Base-by-base conservation (phyloP, 2,888 invertebrate genomes). In the Eremobia ochroleuca region DNA sequence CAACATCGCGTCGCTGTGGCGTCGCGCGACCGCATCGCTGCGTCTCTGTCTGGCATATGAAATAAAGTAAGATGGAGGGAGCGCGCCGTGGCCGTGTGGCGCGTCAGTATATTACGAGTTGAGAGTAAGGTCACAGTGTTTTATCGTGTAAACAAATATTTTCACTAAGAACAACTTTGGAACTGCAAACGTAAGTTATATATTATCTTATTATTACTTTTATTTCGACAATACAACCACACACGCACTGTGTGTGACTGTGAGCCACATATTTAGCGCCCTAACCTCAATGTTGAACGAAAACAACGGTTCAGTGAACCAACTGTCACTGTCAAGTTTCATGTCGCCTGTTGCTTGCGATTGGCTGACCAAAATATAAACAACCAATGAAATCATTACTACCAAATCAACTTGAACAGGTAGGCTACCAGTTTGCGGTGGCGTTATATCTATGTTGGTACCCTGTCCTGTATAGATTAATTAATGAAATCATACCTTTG, bases 71-170 rank as follows among this genome's bases (percentile, higher is more conserved):
- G 86, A 90, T 72, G 52, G 74, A 80, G 73, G 67, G 70, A 82
- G 43, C 73, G 85, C 77, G 67, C 85, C 83, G 89, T 87, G 87
- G 87, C 87, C 82, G 82, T 89, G 90, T 90, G 91, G 90, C 91
- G 89, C 89, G 87, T 91, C 91, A 91, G 92, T 92, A 87, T 89
- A 86, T 89, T 83, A 86, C 86, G 86, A 86, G 90, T 87, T 83
- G 87, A 89, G 89, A 88, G 88, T 89, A 90, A 89, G 90, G 90
- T 88, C 87, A 90, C 88, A 87, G 89, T 87, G 89, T 89, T 90
- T 87, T 87, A 83, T 87, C 81, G 86, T 80, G 80, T 78, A 84
- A 88, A 89, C 81, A 86, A 87, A 71, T 77, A 85, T 85, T 85
- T 81, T 76, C 58, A 65, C 70, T 81, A 75, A 79, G 74, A 81